Percentiles rank a stretch among this genome's conserved stretches.
Evolutionary conservation across 2,113 vertebrate species (phyloP).

Genomic region (Xenopus borealis): DNA sequence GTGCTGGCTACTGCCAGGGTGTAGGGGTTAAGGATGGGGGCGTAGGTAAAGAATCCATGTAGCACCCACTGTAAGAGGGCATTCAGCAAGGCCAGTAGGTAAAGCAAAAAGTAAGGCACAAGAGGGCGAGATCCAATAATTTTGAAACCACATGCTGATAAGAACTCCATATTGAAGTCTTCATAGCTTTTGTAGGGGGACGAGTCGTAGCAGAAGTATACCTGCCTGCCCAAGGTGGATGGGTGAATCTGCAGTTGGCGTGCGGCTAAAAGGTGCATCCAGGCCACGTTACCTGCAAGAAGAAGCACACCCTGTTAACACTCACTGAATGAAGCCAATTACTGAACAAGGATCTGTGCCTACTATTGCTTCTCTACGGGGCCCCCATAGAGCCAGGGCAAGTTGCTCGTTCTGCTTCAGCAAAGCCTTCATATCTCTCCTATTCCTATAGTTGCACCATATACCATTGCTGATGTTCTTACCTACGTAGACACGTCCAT

Average conservation of each 20-base stretch:
- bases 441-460: no score
- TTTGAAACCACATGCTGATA: conserved; percentile 69
- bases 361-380: no score
- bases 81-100: conserved; percentile 71
- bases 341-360: no score
- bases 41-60: conserved; percentile 65
- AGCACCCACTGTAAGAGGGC: conserved; percentile 70
- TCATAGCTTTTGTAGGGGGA: conserved; percentile 85
- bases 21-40: conserved; percentile 78
- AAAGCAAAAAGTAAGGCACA: conserved; percentile 65
- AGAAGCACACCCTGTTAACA: no score
- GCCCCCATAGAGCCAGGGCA: no score
- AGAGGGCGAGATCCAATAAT: conserved; percentile 56
- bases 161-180: conserved; percentile 82
- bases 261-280: conserved; percentile 84
- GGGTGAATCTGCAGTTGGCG: conserved; percentile 61
- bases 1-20: conserved; percentile 72
- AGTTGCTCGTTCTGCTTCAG: no score
- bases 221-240: conserved; percentile 64
- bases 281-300: conserved; percentile 79
- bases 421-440: no score
- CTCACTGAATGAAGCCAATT: no score
- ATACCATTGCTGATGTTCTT: conserved; percentile 27
- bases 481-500: conserved; percentile 86
- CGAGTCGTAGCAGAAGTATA: conserved; percentile 83